phyloP scores from a whole-genome alignment of 2,888 invertebrate species.

The Mythimna impura region DNA sequence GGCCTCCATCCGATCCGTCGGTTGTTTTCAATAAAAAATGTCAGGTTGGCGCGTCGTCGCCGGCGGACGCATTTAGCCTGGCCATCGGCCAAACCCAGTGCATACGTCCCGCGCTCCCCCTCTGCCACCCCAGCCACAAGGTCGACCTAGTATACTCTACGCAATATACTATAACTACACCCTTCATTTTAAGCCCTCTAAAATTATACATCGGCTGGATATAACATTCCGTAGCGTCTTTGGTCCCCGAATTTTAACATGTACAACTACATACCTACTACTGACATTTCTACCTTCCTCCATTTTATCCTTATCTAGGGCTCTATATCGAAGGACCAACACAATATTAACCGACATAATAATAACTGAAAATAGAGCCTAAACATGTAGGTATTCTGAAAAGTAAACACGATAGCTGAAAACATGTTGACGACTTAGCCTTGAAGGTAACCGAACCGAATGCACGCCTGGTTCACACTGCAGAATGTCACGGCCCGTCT shows the following conservation, averaged over 20 bases:
- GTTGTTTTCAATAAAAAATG: slow-evolving; percentile 89
- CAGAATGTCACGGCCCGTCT: slow-evolving; percentile 80
- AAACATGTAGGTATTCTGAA: slow-evolving; percentile 21
- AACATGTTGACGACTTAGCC: slow-evolving; percentile 58
- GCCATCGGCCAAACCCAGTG: slow-evolving; percentile 83
- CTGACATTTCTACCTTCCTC: not conserved
- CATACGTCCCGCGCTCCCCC: slow-evolving; percentile 80
- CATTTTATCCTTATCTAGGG: not conserved
- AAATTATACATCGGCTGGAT: slow-evolving; percentile 11
- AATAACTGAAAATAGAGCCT: not conserved
- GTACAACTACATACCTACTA: too few relatives aligned
- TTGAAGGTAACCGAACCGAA: slow-evolving; percentile 65
- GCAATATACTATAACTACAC: slow-evolving; percentile 67
- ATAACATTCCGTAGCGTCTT: not conserved
- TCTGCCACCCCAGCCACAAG: slow-evolving; percentile 82
- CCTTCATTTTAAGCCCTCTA: slow-evolving; percentile 41
- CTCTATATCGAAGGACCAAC: not conserved
- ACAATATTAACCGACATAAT: not conserved
- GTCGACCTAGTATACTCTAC: slow-evolving; percentile 77
- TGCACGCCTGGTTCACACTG: slow-evolving; percentile 67
- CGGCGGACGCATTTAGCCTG: slow-evolving; percentile 87
- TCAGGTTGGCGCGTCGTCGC: slow-evolving; percentile 86
- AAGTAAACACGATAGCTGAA: slow-evolving; percentile 37
- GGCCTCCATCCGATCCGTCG: slow-evolving; percentile 83
- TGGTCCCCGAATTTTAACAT: not conserved